Evolutionary conservation across 2,888 invertebrate genomes (phyloP).

Genomic region (Crematogaster levior): DNA sequence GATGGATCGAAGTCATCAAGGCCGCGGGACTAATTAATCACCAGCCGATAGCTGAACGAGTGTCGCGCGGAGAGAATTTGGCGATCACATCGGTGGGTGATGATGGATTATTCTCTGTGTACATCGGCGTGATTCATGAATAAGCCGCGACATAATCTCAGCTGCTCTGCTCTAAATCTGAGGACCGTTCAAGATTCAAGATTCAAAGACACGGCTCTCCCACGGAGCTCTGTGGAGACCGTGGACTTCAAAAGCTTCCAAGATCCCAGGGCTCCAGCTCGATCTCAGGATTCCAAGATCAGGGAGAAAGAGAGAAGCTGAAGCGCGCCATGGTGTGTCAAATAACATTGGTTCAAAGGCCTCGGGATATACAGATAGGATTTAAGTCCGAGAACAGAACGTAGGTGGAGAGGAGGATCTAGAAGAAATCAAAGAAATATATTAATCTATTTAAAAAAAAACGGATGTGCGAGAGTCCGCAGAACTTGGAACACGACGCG

Average conservation of each 20-base stretch:
- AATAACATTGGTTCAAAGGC: constrained; percentile 1
- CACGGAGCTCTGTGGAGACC: neutral
- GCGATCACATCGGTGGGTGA: neutral
- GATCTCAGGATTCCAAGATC: neutral
- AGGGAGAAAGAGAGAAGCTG: neutral
- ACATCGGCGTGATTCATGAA: constrained; percentile 7
- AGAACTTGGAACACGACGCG: neutral
- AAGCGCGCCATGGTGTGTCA: neutral
- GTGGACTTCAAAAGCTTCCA: constrained; percentile 18
- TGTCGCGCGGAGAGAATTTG: neutral
- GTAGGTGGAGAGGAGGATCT: neutral
- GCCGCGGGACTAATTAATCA: constrained; percentile 38
- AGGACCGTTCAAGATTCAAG: constrained; percentile 19
- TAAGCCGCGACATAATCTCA: constrained; percentile 31
- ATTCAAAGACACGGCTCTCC: constrained; percentile 13
- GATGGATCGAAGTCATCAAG: neutral
- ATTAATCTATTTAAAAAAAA: constrained; percentile 16
- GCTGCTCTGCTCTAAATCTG: constrained; percentile 10
- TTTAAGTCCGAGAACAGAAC: neutral
- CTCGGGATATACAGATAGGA: neutral
- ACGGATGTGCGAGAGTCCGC: neutral
- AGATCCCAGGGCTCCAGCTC: neutral
- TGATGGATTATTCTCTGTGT: constrained; percentile 33
- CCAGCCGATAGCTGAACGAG: neutral
- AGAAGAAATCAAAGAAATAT: neutral